Evolutionary conservation across 2,888 invertebrate genomes (phyloP), one percentile per base, ranked within the genome.

Genomic region (Drosophila histrio): DNA sequence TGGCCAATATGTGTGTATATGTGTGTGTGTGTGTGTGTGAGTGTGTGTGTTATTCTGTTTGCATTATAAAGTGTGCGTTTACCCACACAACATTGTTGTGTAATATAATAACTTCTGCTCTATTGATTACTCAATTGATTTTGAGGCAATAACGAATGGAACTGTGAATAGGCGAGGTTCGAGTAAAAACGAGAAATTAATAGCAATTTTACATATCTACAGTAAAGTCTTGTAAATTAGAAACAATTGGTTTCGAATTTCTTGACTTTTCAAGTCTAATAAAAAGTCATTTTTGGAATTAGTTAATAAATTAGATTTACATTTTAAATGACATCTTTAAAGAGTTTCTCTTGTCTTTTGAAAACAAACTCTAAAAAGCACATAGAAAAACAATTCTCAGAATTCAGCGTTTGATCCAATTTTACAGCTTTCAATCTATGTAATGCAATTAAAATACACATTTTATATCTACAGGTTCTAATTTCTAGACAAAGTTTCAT

Each of bases 61-160:
- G 65, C 64, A 65, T 66, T 84, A 67, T 54, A 73, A 84, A 77
- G 57, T 77, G 66, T 62, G 19, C 43, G 21, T 22, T 22, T 21
- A 13, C 11, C 43, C 46, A 49, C 41, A 59, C 57, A 46, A 57
- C 62, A 75, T 68, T 80, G 76, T 69, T 79, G 63, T 83, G 67
- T 73, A 61, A 65, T 72, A 71, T 67, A 77, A 88, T 85, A 89
- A 88, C 75, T 89, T 89, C 86, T 86, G 78, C 78, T 76, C 89
- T 80, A 88, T 90, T 87, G 87, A 88, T 79, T 90, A 71, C 89
- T 79, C 90, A 90, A 90, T 89, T 87, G 89, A 79, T 90, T 89
- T 81, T 49, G 53, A 36, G 36, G 38, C 50, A 11, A 38, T 9
- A 8, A 9, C 9, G 8, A 52, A 38, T 28, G 28, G 50, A 6